Evolutionary conservation across 2,888 invertebrate genomes (phyloP).

Genomic region (Palloptera scutellata): DNA sequence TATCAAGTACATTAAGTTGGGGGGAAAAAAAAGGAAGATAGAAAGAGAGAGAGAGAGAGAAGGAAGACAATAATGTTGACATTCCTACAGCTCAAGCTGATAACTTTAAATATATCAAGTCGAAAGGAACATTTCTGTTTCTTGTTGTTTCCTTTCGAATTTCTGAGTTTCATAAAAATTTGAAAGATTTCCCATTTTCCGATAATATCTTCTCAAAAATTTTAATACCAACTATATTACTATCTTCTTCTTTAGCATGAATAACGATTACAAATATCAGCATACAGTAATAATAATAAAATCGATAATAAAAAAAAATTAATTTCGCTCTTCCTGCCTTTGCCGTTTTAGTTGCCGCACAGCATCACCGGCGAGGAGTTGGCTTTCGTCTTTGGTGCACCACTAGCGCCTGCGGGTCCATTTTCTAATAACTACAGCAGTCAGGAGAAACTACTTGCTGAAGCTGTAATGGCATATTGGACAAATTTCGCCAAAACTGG

Average conservation of each 20-base stretch:
- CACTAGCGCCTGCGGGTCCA: conserved; percentile 77
- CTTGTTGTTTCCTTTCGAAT: no score
- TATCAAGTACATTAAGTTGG: neutral
- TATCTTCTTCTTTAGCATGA: no score
- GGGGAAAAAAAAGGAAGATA: neutral
- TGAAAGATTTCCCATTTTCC: no score
- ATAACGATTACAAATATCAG: no score
- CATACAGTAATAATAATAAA: neutral
- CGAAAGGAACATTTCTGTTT: no score
- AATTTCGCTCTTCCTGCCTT: conserved; percentile 19
- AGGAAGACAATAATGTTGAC: neutral
- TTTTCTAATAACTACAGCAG: conserved; percentile 77
- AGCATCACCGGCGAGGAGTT: conserved; percentile 87
- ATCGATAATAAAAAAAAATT: conserved; percentile 3
- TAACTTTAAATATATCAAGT: no score
- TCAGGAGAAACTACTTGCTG: conserved; percentile 81
- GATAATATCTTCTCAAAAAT: no score
- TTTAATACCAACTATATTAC: no score
- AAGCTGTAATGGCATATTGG: conserved; percentile 88
- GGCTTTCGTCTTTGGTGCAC: conserved; percentile 87
- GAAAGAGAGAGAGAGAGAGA: neutral
- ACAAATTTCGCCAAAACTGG: conserved; percentile 90
- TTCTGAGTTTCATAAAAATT: no score
- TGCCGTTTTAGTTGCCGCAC: conserved; percentile 70
- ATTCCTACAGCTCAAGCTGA: neutral